phyloP scores from a whole-genome alignment of 2,113 vertebrate species.

The Ceuthmochares aereus region DNA sequence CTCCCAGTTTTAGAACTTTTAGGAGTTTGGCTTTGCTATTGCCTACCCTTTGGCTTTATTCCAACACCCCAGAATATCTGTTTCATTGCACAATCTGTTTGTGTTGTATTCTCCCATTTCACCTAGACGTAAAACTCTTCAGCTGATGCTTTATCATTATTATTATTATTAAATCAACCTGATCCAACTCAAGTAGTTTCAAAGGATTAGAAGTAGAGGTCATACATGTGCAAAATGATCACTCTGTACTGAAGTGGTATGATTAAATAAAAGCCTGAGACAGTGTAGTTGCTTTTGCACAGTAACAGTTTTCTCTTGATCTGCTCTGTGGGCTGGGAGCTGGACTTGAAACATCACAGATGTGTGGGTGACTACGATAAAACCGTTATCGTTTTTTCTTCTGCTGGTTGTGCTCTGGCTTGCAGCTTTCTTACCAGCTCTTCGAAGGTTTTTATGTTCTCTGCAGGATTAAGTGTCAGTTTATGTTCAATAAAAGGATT shows the following conservation, averaged over 20 bases:
- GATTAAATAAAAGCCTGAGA: conserved; percentile 18
- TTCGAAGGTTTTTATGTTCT: not conserved
- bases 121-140: conserved; percentile 4
- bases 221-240: not conserved
- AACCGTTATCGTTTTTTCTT: accelerated
- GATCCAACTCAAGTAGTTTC: not conserved
- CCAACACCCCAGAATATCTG: not conserved
- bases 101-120: not conserved
- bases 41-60: not conserved
- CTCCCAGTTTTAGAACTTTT: not conserved
- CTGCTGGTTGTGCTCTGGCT: not conserved
- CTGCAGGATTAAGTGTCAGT: not conserved
- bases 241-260: not conserved
- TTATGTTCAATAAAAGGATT: not conserved
- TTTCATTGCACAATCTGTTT: not conserved
- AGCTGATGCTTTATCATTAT: not conserved
- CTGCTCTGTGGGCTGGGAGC: not conserved
- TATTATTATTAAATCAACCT: not conserved
- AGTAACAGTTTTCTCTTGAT: not conserved
- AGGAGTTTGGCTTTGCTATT: not conserved
- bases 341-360: not conserved
- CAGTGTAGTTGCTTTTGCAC: not conserved
- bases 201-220: not conserved
- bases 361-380: not conserved
- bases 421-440: not conserved